Base-by-base conservation (phyloP, 2,888 invertebrate genomes). In the Cybosia mesomella region DNA sequence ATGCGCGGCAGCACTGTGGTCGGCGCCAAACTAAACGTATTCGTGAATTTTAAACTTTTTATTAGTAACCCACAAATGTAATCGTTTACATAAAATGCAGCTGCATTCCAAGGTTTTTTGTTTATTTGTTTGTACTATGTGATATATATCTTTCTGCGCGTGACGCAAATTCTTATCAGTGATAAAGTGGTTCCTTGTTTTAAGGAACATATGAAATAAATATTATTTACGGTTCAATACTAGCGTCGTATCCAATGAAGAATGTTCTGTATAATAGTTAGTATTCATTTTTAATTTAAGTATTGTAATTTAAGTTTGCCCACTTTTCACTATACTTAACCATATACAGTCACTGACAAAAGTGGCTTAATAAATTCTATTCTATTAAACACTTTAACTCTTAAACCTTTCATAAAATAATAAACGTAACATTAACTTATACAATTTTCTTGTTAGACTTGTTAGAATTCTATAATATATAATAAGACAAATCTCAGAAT, bases 41-140 rank as follows among this genome's bases (percentile, higher is more conserved):
- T 72, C 60, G 79, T 87, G 87, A 87, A 91, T 89, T 85, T 88
- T 87, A 86, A 89, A 84, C 70, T 81, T 87, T n/a, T 85, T 77
- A 88, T 91, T 89, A 87, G 90, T 89, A 89, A 81, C 80, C 88
- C 81, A 84, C 82, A 82, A 86, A 88, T 87, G 89, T 84, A 84
- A 83, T 81, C 85, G 84, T 83, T 87, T 85, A 84, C 79, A 84
- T 83, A 83, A 86, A 76, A 71, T 80, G 88, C 91, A 91, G 90
- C 86, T 91, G 91, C 83, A 72, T 74, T 81, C 78, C 90, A 92
- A 92, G 91, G 90, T 76, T 86, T 84, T 87, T 88, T 89, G 85
- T 88, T 88, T 87, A 83, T 85, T 87, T 66, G 49, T 68, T 72
- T 49, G 39, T 59, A 39, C 18, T 64, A 86, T 89, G 87, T 85